phyloP scores from a whole-genome alignment of 2,113 vertebrate genomes.

The Amblyopsis rosae region DNA sequence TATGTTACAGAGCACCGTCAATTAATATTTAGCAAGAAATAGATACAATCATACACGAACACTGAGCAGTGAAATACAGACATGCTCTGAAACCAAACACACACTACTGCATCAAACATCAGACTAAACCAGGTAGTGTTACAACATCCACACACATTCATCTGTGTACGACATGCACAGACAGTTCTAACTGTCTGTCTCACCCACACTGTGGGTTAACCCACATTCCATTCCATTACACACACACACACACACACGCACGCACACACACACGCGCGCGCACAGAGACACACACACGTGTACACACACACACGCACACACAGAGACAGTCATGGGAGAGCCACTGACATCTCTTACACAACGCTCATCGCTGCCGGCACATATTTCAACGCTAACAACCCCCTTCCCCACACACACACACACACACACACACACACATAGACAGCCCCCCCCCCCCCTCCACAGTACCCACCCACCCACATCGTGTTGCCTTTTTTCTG shows the following conservation, averaged over 20 bases:
- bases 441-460: neutral
- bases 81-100: neutral
- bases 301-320: too few relatives aligned
- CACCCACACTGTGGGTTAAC: constrained; percentile 63
- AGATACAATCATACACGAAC: too few relatives aligned
- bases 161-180: constrained; percentile 46
- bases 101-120: too few relatives aligned
- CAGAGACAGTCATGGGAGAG: constrained; percentile 62
- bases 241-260: neutral
- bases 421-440: too few relatives aligned
- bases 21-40: too few relatives aligned
- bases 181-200: constrained; percentile 64
- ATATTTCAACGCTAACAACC: constrained; percentile 53
- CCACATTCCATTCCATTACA: constrained; percentile 54
- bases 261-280: too few relatives aligned
- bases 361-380: constrained; percentile 35
- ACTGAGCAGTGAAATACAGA: too few relatives aligned
- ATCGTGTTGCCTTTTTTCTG: constrained; percentile 24
- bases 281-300: neutral
- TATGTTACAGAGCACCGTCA: too few relatives aligned
- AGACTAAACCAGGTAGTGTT: constrained; percentile 12
- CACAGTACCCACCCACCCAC: constrained; percentile 5
- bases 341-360: constrained; percentile 46
- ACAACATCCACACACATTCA: constrained; percentile 34
- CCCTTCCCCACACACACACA: neutral